A percentile compares a stretch with the other conserved stretches of the same genome.
Evolutionary conservation across 2,797 vertebrate species (phyloP).

Genomic region (Aplochiton taeniatus): DNA sequence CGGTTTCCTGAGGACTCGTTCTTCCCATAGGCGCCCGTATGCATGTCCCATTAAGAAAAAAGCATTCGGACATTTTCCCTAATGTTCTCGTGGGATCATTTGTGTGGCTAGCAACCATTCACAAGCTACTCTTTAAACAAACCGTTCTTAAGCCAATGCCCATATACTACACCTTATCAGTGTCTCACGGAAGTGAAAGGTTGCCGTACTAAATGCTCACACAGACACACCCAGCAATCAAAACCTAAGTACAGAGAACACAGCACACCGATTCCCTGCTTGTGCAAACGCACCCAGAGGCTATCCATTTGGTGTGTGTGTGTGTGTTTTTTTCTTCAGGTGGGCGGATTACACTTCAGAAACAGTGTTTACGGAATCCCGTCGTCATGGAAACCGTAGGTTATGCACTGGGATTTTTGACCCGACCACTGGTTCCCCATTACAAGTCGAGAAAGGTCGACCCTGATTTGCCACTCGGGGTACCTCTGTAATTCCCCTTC

Average conservation of each 20-base stretch:
- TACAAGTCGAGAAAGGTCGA: no score
- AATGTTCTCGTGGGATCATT: no score
- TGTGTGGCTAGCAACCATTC: no score
- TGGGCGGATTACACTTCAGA: neutral
- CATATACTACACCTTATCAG: neutral
- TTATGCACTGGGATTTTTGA: neutral
- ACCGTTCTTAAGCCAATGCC: no score
- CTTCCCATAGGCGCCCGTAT: no score
- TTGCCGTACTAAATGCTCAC: neutral
- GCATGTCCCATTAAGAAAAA: no score
- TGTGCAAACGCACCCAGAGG: neutral
- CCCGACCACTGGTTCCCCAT: neutral
- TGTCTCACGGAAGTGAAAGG: neutral
- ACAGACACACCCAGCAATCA: neutral
- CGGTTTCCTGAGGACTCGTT: no score
- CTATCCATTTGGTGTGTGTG: neutral
- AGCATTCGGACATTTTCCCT: no score
- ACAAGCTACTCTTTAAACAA: no score
- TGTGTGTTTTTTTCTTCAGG: neutral
- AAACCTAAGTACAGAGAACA: neutral
- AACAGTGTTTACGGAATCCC: neutral
- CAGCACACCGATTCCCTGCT: neutral
- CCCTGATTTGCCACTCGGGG: no score
- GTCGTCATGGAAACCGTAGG: neutral
- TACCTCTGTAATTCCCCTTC: constrained; percentile 25